Evolutionary conservation across 2,113 vertebrate species (phyloP), one percentile per base, ranked within the genome.

Genomic region (Pontoporia blainvillei): DNA sequence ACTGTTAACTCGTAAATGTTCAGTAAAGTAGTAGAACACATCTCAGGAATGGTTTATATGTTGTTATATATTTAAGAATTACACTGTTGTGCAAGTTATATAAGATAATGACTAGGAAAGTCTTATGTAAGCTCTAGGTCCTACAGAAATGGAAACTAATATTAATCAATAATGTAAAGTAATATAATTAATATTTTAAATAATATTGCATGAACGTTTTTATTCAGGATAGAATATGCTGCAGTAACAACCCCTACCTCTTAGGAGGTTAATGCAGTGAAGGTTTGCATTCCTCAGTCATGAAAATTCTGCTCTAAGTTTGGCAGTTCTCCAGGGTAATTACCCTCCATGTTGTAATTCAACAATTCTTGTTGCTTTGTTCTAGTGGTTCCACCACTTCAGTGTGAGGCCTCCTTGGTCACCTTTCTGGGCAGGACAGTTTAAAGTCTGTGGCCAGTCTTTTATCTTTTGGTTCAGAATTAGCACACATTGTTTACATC

Each of bases 341-440:
- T 34, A 20, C 25, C 9, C 27, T 52, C 23, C 41, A 10, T 1
- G 8, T 1, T 9, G n/a, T 18, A 36, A 82, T 44, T 59, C 29
- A n/a, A 7, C 27, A 20, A 12, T 64, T 27, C 36, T 20, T 71
- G 12, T 17, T 18, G 18, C 23, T 46, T 21, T 36, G 31, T 46
- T 64, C 44, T 2, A 25, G 18, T 44, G 46, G 0, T 0, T 44
- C 27, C 3, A 14, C 7, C n/a, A 8, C 21, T 39, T 64, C 1
- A 1, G 1, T 8, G 8, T 17, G 34, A 82, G 14, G 25, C 44
- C 57, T 64, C 8, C 62, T 62, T 69, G 64, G 46, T 66, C 36
- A 66, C 66, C 34, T 1, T 5, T 20, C 52, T 8, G 15, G 14
- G 34, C 6, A 69, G 17, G 41, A 61, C 34, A 46, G 14, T 69